Base-by-base conservation (phyloP, 30 jellyfish, hydroid and myxozoan species). In the Morbakka virulenta region DNA sequence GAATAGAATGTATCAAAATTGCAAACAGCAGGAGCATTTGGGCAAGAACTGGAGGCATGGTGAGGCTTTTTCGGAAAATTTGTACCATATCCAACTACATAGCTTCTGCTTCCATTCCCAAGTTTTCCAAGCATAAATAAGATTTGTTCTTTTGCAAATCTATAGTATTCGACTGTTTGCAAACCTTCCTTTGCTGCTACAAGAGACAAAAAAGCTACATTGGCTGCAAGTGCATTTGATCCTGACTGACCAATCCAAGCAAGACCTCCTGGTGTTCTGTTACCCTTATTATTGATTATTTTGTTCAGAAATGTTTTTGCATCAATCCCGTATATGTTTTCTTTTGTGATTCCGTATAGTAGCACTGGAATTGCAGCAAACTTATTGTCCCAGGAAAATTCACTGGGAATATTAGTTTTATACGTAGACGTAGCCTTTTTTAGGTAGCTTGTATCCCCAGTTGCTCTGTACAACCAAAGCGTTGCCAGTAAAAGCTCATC, bases 351-450 rank as follows among this genome's bases (percentile, higher is more conserved):
- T 14, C 72, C 77, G 4, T 86, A 63, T 63, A 86, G 61, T 3
- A 86, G 41, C 3, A 79, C 85, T n/a, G 76, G 82, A 1, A 70
- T 88, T 30, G 87, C 96, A 24, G 95, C 80, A 11, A 69, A 69
- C 74, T 86, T 86, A 88, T 86, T 70, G 36, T 86, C 96, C 96
- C 96, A 86, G 21, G 96, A 86, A 69, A 77, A 77, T 57, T 86
- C 94, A 2, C 23, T 26, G 4, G 94, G 77, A 47, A 20, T 50
- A 0, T 31, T 17, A 22, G 25, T 30, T 79, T 51, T 61, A 51
- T 76, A 76, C 72, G 48, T 51, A 9, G 67, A 21, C 28, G 69
- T 76, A 6, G 96, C 96, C 6, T 75, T 86, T 12, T 36, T 34
- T 12, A 86, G 84, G 74, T 79, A 86, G 0, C 0, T 35, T 28